Conservation (phyloP, 2,888 invertebrate species). For the Latrodectus hesperus region DNA sequence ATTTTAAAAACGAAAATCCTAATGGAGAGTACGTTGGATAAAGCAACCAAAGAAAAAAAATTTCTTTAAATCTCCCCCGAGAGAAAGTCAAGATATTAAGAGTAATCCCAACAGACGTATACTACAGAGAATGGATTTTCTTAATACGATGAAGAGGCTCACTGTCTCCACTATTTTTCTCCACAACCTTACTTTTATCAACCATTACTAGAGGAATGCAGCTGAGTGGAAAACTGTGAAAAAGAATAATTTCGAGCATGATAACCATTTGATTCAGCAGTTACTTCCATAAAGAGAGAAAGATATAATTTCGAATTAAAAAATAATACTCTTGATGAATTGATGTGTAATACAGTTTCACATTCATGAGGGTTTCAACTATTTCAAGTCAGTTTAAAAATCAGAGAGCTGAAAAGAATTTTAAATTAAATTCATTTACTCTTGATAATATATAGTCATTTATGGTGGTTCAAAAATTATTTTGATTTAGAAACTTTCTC, state of each 20-base stretch:
- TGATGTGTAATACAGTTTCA: too few relatives aligned
- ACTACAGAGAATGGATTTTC: slow-evolving; percentile 27
- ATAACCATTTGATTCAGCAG: not conserved
- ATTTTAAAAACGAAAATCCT: slow-evolving; percentile 10
- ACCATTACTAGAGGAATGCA: not conserved
- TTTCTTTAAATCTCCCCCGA: slow-evolving; percentile 15
- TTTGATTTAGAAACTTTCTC: too few relatives aligned
- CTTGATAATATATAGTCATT: too few relatives aligned
- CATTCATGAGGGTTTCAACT: too few relatives aligned
- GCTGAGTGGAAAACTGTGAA: not conserved
- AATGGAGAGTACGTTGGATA: slow-evolving; percentile 12
- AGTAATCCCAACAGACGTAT: slow-evolving; percentile 46
- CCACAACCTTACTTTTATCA: not conserved
- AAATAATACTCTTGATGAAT: too few relatives aligned
- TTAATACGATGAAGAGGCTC: slow-evolving; percentile 28
- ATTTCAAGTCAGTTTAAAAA: too few relatives aligned
- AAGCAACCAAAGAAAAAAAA: not conserved
- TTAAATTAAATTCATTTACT: too few relatives aligned
- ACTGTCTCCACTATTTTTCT: not conserved
- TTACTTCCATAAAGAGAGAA: too few relatives aligned
- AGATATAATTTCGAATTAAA: too few relatives aligned
- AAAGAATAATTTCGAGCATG: not conserved
- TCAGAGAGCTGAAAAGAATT: too few relatives aligned
- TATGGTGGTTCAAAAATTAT: too few relatives aligned
- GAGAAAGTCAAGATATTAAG: slow-evolving; percentile 28